Conservation (phyloP, 2,888 invertebrate genomes). For the Tetheella fluctuosa region DNA sequence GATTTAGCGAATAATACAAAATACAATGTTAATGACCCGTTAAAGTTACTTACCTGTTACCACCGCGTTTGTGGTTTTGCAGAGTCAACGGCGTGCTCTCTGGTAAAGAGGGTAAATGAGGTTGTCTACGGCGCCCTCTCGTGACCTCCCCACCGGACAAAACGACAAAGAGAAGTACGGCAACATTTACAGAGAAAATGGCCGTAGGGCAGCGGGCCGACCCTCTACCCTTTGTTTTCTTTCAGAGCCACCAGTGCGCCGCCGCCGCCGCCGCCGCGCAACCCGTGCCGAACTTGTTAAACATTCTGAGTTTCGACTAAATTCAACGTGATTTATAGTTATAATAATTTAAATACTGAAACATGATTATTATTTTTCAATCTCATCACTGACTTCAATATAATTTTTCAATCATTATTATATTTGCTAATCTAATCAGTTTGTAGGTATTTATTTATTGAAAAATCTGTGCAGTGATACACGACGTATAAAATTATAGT, state of each 20-base stretch:
- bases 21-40: constrained; percentile 73
- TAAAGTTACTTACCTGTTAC: constrained; percentile 65
- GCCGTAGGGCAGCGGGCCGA: constrained; percentile 68
- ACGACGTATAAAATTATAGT: not conserved
- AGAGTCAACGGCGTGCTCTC: constrained; percentile 62
- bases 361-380: constrained; percentile 35
- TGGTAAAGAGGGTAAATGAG: constrained; percentile 68
- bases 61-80: constrained; percentile 60
- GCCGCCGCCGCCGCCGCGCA: constrained; percentile 47
- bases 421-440: not conserved
- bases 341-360: constrained; percentile 53
- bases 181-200: constrained; percentile 75
- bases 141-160: constrained; percentile 64
- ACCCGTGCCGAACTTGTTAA: constrained; percentile 53
- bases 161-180: constrained; percentile 68
- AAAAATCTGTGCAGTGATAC: not conserved
- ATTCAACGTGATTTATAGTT: constrained; percentile 48
- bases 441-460: not conserved
- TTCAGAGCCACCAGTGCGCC: constrained; percentile 50
- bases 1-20: constrained; percentile 59
- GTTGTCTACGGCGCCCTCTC: constrained; percentile 67
- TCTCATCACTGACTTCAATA: too few relatives aligned
- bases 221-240: constrained; percentile 75
- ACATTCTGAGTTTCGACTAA: constrained; percentile 43
- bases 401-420: not conserved